Evolutionary conservation across 2,797 vertebrate genomes (phyloP).

Genomic region (Gastrophryne carolinensis): DNA sequence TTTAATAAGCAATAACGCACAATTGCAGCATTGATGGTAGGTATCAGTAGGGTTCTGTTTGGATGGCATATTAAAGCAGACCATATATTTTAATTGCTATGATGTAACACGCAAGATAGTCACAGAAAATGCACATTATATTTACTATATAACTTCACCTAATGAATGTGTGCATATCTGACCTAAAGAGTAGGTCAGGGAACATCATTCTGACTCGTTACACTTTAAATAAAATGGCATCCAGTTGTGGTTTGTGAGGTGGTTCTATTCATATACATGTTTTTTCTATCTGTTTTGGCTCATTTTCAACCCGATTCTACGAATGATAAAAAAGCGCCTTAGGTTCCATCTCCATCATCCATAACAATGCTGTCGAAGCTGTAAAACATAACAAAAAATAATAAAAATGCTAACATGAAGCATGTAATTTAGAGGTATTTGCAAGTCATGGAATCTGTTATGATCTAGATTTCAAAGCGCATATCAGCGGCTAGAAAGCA

Average conservation of each 20-base stretch:
- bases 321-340: background rate
- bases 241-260: background rate
- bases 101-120: background rate
- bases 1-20: too few species aligned
- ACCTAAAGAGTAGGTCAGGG: background rate
- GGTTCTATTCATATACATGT: background rate
- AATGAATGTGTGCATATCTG: background rate
- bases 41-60: too few species aligned
- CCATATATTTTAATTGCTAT: too few species aligned
- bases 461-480: slow-evolving; percentile 1
- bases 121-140: background rate
- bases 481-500: background rate
- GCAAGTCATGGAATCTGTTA: background rate
- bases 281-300: slow-evolving; percentile 13
- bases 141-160: background rate
- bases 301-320: slow-evolving; percentile 11
- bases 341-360: background rate
- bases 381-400: background rate
- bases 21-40: too few species aligned
- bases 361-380: background rate
- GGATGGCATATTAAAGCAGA: too few species aligned
- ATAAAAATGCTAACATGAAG: background rate
- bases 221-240: background rate
- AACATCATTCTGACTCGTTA: background rate
- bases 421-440: slow-evolving; percentile 12